Conservation (phyloP, 2,888 invertebrate genomes). For the Sericinus montela region DNA sequence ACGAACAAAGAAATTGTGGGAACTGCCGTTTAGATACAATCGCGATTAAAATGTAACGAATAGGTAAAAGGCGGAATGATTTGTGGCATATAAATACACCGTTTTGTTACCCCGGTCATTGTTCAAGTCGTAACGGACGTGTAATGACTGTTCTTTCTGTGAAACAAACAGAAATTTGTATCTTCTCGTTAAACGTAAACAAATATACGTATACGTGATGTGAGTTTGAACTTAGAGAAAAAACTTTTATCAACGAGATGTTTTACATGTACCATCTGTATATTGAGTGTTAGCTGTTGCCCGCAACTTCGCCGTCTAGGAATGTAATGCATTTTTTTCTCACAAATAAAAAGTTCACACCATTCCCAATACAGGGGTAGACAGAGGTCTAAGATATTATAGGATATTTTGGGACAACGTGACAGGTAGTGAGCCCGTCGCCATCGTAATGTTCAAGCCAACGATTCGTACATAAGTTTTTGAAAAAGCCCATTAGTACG, state of each 20-base stretch:
- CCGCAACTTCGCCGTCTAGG: no score
- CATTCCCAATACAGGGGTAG: no score
- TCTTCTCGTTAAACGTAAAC: constrained; percentile 19
- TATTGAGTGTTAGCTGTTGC: no score
- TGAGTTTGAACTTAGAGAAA: constrained; percentile 1
- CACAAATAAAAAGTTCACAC: no score
- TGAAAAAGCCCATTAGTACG: no score
- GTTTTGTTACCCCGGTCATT: constrained; percentile 13
- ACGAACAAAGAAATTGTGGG: constrained; percentile 27
- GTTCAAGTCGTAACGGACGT: constrained; percentile 5
- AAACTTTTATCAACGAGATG: neutral
- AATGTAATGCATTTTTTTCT: no score
- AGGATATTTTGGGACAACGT: no score
- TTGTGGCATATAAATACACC: constrained; percentile 7
- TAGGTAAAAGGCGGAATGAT: constrained; percentile 11
- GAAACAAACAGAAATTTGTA: constrained; percentile 13
- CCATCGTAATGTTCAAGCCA: no score
- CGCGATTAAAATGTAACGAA: constrained; percentile 23
- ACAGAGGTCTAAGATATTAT: no score
- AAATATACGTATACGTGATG: constrained; percentile 9
- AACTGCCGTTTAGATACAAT: constrained; percentile 24
- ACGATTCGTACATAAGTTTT: no score
- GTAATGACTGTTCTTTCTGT: constrained; percentile 4
- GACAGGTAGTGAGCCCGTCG: no score
- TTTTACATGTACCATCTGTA: no score